phyloP scores from a whole-genome alignment of 2,888 invertebrate genomes.

The Latrodectus elegans region DNA sequence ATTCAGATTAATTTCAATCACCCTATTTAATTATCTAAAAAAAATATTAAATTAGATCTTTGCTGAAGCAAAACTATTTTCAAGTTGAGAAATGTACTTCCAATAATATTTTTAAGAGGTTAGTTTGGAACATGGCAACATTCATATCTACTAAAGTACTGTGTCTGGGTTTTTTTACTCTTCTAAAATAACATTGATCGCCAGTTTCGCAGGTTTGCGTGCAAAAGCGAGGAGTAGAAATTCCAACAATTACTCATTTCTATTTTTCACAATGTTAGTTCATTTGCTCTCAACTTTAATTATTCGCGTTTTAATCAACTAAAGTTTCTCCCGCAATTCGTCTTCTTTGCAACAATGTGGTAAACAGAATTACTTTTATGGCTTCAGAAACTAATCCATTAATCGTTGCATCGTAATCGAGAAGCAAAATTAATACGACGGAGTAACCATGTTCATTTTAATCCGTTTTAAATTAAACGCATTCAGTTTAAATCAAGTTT shows the following conservation, averaged over 20 bases:
- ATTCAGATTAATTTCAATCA: too few species aligned
- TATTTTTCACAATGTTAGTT: not conserved
- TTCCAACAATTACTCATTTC: not conserved
- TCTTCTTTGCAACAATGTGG: not conserved
- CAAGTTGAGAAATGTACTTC: too few species aligned
- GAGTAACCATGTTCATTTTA: not conserved
- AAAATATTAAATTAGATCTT: too few species aligned
- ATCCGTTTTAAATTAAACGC: not conserved
- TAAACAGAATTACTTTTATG: not conserved
- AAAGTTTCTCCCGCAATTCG: not conserved
- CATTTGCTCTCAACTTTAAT: not conserved
- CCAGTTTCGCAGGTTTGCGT: not conserved
- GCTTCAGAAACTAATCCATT: not conserved
- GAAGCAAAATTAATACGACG: not conserved
- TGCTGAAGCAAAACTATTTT: too few species aligned
- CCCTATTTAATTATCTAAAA: too few species aligned
- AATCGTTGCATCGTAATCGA: not conserved
- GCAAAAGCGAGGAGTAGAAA: not conserved
- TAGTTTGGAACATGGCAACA: too few species aligned
- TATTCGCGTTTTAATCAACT: constrained; percentile 5
- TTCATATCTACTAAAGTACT: too few species aligned
- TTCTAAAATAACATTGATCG: too few species aligned
- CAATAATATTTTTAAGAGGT: too few species aligned
- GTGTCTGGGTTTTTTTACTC: too few species aligned
- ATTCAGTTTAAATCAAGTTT: too few species aligned